phyloP scores from a whole-genome alignment of 2,888 invertebrate genomes.

The Thyatira batis region DNA sequence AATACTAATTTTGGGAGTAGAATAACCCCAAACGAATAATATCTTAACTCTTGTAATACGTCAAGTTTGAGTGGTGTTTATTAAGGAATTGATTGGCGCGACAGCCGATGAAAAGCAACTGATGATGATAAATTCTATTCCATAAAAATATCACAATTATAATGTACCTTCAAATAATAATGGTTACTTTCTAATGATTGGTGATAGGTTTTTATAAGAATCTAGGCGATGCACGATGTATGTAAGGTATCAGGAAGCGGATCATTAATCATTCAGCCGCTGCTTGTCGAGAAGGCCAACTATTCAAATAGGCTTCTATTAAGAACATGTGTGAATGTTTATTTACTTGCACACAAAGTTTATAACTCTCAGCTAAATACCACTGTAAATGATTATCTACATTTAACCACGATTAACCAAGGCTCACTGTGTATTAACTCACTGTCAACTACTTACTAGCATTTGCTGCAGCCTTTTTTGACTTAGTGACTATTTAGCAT shows the following conservation, averaged over 20 bases:
- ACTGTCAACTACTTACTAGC: constrained; percentile 1
- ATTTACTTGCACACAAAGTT: constrained; percentile 21
- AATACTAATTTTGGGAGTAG: neutral
- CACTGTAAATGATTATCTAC: constrained; percentile 19
- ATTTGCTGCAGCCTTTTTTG: neutral
- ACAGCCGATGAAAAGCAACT: constrained; percentile 1
- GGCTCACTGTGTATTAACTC: neutral
- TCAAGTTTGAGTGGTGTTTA: neutral
- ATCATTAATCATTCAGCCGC: constrained; percentile 44
- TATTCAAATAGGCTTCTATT: constrained; percentile 25
- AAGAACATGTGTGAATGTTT: constrained; percentile 21
- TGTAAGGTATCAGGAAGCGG: constrained; percentile 38
- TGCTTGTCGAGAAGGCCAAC: constrained; percentile 20
- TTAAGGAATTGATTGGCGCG: neutral
- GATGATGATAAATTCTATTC: constrained; percentile 8
- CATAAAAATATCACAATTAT: constrained; percentile 15
- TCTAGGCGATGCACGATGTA: constrained; percentile 11
- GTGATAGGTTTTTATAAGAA: constrained; percentile 26
- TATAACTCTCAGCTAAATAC: constrained; percentile 16
- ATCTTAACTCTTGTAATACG: neutral
- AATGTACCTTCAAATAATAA: constrained; percentile 20
- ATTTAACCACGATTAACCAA: constrained; percentile 6
- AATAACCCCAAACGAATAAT: neutral
- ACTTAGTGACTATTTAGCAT: neutral
- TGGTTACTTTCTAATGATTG: constrained; percentile 26